phyloP scores from a whole-genome alignment of 1,140 invertebrate genomes.

The Caerostris extrusa region DNA sequence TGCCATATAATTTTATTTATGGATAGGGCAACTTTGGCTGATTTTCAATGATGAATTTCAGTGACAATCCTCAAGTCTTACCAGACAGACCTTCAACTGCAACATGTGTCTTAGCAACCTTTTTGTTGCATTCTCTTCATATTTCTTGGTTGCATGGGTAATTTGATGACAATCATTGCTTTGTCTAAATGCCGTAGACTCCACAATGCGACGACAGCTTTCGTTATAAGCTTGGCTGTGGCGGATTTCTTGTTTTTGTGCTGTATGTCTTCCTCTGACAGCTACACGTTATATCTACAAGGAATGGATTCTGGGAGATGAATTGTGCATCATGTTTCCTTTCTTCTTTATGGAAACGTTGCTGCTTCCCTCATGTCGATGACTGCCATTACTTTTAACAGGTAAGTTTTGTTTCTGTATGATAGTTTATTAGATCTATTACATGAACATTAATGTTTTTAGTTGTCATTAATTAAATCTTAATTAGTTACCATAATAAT shows the following conservation, averaged over 20 bases:
- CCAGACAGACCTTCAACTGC: constrained; percentile 59
- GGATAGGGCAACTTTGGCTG: not conserved
- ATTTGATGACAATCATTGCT: constrained; percentile 77
- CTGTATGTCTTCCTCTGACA: constrained; percentile 91
- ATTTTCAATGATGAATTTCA: constrained; percentile 19
- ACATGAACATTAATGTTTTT: no score
- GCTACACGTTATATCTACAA: constrained; percentile 90
- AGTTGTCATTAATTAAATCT: no score
- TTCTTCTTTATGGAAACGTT: constrained; percentile 94
- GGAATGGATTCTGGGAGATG: constrained; percentile 89
- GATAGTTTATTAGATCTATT: no score
- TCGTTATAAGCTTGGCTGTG: constrained; percentile 91
- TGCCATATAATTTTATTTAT: not conserved
- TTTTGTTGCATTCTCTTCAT: constrained; percentile 76
- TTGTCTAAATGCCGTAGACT: constrained; percentile 79
- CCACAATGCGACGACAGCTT: constrained; percentile 92
- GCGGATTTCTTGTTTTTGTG: constrained; percentile 93
- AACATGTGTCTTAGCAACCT: constrained; percentile 68
- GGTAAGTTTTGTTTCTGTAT: constrained; percentile 83
- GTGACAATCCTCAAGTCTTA: constrained; percentile 42
- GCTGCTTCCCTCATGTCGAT: constrained; percentile 93
- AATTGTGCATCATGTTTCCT: constrained; percentile 90
- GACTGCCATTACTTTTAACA: constrained; percentile 93
- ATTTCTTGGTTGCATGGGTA: constrained; percentile 78
- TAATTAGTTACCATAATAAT: no score